Conservation (phyloP, 1,140 invertebrate genomes). For the Drosophila pectinifera region DNA sequence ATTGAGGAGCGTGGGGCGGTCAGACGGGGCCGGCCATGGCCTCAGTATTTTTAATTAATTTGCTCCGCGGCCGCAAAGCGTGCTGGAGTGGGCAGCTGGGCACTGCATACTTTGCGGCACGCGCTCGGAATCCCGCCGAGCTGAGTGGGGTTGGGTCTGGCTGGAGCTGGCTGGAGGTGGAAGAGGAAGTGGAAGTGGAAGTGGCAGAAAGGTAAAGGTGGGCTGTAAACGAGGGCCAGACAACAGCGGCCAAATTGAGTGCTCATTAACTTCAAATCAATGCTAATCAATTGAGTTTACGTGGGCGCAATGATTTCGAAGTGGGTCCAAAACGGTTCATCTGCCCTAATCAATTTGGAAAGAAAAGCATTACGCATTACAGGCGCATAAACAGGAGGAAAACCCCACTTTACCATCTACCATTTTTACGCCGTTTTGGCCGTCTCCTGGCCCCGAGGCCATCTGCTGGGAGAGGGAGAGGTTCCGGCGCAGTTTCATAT, state of each 20-base stretch:
- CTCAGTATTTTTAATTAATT: conserved; percentile 81
- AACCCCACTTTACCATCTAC: background rate
- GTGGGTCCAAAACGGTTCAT: conserved; percentile 8
- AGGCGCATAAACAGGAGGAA: background rate
- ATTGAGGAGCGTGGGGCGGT: conserved; percentile 41
- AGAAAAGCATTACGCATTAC: background rate
- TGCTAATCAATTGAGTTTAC: conserved; percentile 66
- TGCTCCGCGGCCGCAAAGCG: conserved; percentile 60
- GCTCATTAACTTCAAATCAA: conserved; percentile 76
- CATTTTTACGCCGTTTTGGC: background rate
- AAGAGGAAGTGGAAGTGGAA: background rate
- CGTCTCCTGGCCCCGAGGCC: background rate
- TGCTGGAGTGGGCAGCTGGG: conserved; percentile 27
- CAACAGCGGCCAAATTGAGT: conserved; percentile 58
- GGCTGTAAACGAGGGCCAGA: conserved; percentile 11
- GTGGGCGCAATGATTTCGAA: conserved; percentile 6
- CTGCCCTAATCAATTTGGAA: conserved; percentile 2
- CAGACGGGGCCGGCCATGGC: conserved; percentile 53
- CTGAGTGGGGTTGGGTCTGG: background rate
- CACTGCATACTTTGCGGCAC: conserved; percentile 69
- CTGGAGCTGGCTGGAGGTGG: too few species aligned
- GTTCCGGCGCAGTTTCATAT: conserved; percentile 29
- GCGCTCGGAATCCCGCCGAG: conserved; percentile 32
- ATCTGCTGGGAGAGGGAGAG: background rate
- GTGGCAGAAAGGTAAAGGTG: conserved; percentile 2